phyloP scores from a whole-genome alignment of 2,888 invertebrate genomes.

The Serripes groenlandicus region DNA sequence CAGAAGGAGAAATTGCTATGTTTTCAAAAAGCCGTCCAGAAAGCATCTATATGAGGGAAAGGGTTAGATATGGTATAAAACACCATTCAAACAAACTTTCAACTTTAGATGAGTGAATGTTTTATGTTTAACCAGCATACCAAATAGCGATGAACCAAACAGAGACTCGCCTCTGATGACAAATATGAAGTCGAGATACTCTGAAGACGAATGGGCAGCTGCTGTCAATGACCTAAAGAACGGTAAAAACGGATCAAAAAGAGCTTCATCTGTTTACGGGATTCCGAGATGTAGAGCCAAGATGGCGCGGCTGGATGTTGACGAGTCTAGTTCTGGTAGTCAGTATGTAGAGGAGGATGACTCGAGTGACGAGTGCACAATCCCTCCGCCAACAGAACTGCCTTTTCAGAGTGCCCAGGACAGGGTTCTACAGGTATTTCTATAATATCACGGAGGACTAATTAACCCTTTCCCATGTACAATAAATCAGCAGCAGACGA shows the following conservation, averaged over 20 bases:
- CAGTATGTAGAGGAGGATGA: constrained; percentile 35
- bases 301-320: constrained; percentile 88
- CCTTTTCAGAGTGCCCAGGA: constrained; percentile 1
- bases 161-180: constrained; percentile 37
- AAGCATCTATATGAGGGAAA: too few relatives aligned
- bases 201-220: constrained; percentile 97
- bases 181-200: constrained; percentile 89
- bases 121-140: too few relatives aligned
- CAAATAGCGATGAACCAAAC: neutral
- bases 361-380: constrained; percentile 35
- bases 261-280: constrained; percentile 98
- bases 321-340: constrained; percentile 39
- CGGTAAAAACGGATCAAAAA: constrained; percentile 95
- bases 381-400: neutral
- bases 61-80: too few relatives aligned
- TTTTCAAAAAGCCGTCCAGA: too few relatives aligned
- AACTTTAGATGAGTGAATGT: too few relatives aligned
- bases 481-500: too few relatives aligned
- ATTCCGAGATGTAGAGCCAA: constrained; percentile 99
- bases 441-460: neutral
- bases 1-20: neutral
- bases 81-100: too few relatives aligned
- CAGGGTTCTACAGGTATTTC: constrained; percentile 9
- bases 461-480: too few relatives aligned
- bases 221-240: constrained; percentile 98